Evolutionary conservation across 2,113 vertebrate genomes (phyloP).

Genomic region (Eulemur macaco): DNA sequence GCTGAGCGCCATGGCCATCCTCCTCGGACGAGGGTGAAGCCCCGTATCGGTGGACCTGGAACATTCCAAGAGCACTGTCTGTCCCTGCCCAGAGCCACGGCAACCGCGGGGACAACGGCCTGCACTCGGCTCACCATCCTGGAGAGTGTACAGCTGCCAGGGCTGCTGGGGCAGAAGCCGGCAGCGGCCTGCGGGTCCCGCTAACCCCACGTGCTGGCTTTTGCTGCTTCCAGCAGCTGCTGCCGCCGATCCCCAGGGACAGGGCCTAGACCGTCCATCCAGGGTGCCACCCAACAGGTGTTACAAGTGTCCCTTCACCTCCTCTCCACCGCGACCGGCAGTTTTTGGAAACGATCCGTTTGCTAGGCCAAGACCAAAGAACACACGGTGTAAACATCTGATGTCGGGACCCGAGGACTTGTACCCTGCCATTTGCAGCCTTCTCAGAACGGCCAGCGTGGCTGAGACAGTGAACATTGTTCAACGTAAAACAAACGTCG

Average conservation of each 20-base stretch:
- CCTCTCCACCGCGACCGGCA: not conserved
- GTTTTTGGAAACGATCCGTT: not conserved
- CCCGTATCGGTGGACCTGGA: not conserved
- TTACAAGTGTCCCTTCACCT: no score
- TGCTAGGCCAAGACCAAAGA: not conserved
- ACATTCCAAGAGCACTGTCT: not conserved
- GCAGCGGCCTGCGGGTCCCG: not conserved
- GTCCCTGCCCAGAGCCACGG: not conserved
- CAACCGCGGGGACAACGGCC: fast-evolving
- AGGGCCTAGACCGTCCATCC: not conserved
- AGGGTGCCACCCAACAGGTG: fast-evolving
- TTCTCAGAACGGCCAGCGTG: not conserved
- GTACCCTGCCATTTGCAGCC: not conserved
- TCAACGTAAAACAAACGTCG: not conserved
- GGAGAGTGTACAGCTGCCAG: not conserved
- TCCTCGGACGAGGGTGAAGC: not conserved
- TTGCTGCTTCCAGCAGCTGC: not conserved
- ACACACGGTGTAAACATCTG: not conserved
- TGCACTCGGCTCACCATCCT: not conserved
- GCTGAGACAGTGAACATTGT: not conserved
- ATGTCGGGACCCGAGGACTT: fast-evolving
- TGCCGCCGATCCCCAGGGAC: no score
- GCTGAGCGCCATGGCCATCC: no score
- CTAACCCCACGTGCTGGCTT: not conserved
- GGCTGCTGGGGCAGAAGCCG: not conserved